phyloP scores from a whole-genome alignment of 2,888 invertebrate species.

The Clitarchus hookeri region DNA sequence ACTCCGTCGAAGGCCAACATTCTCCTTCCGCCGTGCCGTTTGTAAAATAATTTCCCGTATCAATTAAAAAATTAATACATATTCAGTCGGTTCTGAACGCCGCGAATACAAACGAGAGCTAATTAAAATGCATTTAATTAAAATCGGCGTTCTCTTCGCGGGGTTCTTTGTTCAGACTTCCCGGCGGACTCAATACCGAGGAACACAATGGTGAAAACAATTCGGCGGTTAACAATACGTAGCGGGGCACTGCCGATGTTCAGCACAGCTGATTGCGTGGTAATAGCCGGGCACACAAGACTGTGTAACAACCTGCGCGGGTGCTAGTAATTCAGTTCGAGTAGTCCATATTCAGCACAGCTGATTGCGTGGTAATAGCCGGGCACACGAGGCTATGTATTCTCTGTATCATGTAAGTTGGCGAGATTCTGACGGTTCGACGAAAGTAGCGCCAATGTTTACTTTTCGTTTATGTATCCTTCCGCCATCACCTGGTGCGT shows the following conservation, averaged over 20 bases:
- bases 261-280: background rate
- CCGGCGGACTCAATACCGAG: background rate
- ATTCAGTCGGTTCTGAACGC: background rate
- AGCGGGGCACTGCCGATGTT: background rate
- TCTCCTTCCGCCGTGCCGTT: too few relatives aligned
- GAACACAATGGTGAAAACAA: background rate
- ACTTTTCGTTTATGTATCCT: too few relatives aligned
- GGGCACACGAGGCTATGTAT: too few relatives aligned
- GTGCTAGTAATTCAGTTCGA: too few relatives aligned
- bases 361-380: background rate
- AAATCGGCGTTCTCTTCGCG: background rate
- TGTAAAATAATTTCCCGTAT: background rate
- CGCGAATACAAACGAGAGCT: background rate
- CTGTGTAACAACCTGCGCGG: too few relatives aligned
- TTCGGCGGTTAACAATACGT: background rate
- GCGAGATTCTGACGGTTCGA: too few relatives aligned
- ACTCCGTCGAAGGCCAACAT: too few relatives aligned
- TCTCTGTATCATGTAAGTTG: too few relatives aligned
- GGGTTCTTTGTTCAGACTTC: background rate
- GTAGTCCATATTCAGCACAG: background rate
- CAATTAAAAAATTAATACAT: background rate
- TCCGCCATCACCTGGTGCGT: too few relatives aligned
- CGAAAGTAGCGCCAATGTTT: too few relatives aligned
- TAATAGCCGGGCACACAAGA: background rate
- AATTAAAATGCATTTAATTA: conserved; percentile 14